phyloP scores from a whole-genome alignment of 2,797 vertebrate genomes.

The Premnoplex brunnescens region DNA sequence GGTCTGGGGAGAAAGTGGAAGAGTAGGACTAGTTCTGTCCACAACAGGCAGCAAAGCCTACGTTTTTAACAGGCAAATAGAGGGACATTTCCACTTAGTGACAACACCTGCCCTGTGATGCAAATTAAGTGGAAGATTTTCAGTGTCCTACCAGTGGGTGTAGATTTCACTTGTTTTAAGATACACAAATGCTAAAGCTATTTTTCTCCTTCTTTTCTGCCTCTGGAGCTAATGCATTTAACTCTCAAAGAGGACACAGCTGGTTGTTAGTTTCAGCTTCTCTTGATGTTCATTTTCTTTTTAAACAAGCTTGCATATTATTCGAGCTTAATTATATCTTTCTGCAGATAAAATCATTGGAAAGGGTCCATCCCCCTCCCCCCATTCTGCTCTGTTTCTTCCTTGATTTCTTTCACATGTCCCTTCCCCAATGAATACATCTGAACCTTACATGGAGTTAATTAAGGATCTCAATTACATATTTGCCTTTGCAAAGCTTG shows the following conservation, averaged over 20 bases:
- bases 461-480: conserved; percentile 38
- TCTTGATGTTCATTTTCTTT: conserved; percentile 42
- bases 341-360: conserved; percentile 45
- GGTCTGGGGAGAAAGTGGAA: not conserved
- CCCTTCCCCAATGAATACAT: conserved; percentile 37
- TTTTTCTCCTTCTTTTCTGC: conserved; percentile 26
- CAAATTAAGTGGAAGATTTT: not conserved
- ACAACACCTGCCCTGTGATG: not conserved
- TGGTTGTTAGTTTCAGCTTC: conserved; percentile 35
- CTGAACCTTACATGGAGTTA: not conserved
- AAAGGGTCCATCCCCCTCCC: conserved; percentile 16
- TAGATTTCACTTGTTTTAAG: conserved; percentile 23
- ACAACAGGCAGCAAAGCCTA: not conserved
- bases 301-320: conserved; percentile 3
- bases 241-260: conserved; percentile 17
- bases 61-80: not conserved
- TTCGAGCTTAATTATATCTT: conserved; percentile 46
- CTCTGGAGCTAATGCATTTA: not conserved
- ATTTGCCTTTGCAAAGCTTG: conserved; percentile 34
- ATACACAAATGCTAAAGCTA: not conserved
- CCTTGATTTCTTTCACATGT: conserved; percentile 30
- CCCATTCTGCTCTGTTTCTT: conserved; percentile 4
- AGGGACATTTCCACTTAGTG: not conserved
- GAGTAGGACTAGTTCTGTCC: not conserved
- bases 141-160: not conserved